phyloP scores from a whole-genome alignment of 2,888 invertebrate species.

The Callinectes sapidus region DNA sequence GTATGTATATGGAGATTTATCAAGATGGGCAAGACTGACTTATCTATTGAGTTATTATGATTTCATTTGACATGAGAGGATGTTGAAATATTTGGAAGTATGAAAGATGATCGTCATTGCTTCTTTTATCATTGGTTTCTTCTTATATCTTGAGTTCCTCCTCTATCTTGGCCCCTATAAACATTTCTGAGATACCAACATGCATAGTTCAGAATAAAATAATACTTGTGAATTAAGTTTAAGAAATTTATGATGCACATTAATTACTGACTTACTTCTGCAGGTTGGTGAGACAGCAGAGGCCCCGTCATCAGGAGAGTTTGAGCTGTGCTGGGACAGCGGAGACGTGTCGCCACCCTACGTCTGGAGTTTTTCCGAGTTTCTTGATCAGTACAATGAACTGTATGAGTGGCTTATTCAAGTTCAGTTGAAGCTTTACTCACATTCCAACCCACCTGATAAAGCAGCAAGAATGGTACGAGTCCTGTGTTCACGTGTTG shows the following conservation, averaged over 20 bases:
- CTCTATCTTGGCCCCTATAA: background rate
- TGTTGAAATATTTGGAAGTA: no score
- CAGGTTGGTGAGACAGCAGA: slow-evolving; percentile 55
- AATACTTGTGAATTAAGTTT: background rate
- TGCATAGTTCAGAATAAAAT: background rate
- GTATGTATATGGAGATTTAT: background rate
- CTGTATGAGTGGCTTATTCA: slow-evolving; percentile 88
- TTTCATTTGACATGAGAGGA: no score
- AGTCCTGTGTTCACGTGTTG: background rate
- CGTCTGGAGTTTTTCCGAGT: slow-evolving; percentile 86
- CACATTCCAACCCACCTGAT: slow-evolving; percentile 66
- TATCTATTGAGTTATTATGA: no score
- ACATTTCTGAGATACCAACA: background rate
- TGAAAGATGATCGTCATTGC: no score
- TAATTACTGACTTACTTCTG: background rate
- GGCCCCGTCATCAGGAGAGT: slow-evolving; percentile 63
- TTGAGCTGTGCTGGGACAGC: slow-evolving; percentile 77
- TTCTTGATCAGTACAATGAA: slow-evolving; percentile 86
- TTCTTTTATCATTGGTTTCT: no score
- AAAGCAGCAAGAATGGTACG: slow-evolving; percentile 64
- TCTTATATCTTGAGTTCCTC: no score
- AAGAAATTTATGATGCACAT: background rate
- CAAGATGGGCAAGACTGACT: background rate
- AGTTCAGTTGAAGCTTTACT: slow-evolving; percentile 85
- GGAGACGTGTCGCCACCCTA: slow-evolving; percentile 77